Conservation (phyloP, 2,888 invertebrate species). For the Pseudococcus longispinus region DNA sequence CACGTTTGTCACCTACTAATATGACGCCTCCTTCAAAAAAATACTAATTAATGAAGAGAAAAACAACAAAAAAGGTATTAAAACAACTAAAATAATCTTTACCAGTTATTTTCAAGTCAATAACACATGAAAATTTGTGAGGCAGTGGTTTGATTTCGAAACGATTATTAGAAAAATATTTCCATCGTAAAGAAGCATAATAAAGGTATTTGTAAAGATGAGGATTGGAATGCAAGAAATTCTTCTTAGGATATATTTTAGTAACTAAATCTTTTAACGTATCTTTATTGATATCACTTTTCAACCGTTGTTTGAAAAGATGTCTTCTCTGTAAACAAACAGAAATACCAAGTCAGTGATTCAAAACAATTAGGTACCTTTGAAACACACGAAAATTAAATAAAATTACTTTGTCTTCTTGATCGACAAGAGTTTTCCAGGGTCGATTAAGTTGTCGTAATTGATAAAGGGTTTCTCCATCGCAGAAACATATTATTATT, state of each 20-base stretch:
- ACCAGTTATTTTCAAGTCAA: slow-evolving; percentile 14
- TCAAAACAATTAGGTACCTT: not conserved
- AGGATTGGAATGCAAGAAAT: not conserved
- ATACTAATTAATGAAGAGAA: not conserved
- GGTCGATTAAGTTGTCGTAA: not conserved
- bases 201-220: not conserved
- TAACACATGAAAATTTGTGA: not conserved
- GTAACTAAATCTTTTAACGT: not conserved
- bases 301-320: not conserved
- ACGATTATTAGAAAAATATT: not conserved
- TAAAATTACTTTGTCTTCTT: slow-evolving; percentile 20
- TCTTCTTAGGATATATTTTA: not conserved
- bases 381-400: not conserved
- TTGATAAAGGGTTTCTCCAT: not conserved
- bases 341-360: not conserved
- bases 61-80: not conserved
- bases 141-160: not conserved
- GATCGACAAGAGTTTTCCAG: slow-evolving; percentile 9
- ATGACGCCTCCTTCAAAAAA: not conserved
- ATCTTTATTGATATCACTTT: not conserved
- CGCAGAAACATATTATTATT: not conserved
- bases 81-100: not conserved
- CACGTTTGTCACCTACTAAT: not conserved
- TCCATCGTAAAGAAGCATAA: not conserved
- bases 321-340: slow-evolving; percentile 13